Evolutionary conservation across 37 sponge, comb jelly and placozoan genomes (phyloP).

Genomic region (Spongia lamella): DNA sequence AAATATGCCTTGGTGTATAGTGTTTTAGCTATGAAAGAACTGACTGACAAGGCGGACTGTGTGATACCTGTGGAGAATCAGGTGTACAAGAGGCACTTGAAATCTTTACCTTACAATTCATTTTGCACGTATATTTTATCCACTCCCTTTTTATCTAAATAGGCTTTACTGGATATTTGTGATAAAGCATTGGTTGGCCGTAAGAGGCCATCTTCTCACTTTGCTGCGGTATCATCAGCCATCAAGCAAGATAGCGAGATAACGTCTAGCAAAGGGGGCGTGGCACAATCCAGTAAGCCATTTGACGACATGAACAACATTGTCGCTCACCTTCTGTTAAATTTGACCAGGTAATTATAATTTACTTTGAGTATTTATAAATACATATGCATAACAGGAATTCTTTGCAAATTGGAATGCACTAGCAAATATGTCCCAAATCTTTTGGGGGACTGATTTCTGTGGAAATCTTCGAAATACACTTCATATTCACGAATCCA

Average conservation of each 20-base stretch:
- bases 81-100: constrained; percentile 25
- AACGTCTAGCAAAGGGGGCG: constrained; percentile 33
- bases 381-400: too few relatives aligned
- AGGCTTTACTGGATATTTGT: constrained; percentile 85
- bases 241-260: constrained; percentile 32
- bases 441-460: too few relatives aligned
- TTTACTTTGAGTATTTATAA: too few relatives aligned
- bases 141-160: neutral
- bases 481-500: too few relatives aligned
- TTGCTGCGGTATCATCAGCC: neutral
- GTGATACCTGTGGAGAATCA: constrained; percentile 96
- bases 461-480: too few relatives aligned
- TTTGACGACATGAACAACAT: constrained; percentile 98
- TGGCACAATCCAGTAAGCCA: constrained; percentile 50
- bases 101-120: neutral
- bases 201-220: neutral
- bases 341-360: constrained; percentile 90
- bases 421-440: too few relatives aligned
- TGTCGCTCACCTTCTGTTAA: constrained; percentile 93
- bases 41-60: constrained; percentile 95
- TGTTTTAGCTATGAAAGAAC: constrained; percentile 81
- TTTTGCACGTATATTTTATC: neutral
- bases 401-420: too few relatives aligned
- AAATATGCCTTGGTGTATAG: constrained; percentile 31
- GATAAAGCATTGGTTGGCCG: constrained; percentile 49